A percentile compares a stretch with the other conserved stretches of the same genome.
phyloP scores from a whole-genome alignment of 2,888 invertebrate genomes.

The Ophioninae sp. region DNA sequence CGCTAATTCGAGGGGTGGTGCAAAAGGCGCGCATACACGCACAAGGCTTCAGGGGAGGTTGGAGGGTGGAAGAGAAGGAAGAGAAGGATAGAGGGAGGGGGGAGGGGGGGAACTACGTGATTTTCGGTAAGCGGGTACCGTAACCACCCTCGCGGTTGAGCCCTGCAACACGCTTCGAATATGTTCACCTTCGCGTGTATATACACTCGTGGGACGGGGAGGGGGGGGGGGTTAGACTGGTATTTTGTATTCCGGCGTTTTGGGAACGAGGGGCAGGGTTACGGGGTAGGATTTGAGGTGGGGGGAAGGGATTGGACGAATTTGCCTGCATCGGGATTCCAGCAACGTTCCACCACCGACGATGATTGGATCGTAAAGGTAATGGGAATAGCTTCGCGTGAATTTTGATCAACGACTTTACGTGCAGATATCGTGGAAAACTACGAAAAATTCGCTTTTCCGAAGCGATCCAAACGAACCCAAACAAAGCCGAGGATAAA shows the following conservation, averaged over 20 bases:
- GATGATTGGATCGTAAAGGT: slow-evolving; percentile 39
- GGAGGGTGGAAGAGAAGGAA: neutral
- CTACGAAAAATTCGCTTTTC: no score
- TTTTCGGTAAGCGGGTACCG: slow-evolving; percentile 46
- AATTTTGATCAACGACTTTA: slow-evolving; percentile 33
- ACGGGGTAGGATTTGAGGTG: no score
- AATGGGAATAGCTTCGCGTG: slow-evolving; percentile 37
- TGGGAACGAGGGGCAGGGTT: no score
- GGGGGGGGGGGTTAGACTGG: slow-evolving; percentile 24
- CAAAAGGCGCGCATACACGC: neutral
- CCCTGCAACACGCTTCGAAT: slow-evolving; percentile 30
- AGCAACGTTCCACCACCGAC: slow-evolving; percentile 28
- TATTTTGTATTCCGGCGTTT: slow-evolving; percentile 23
- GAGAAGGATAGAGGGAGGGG: no score
- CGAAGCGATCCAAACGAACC: no score
- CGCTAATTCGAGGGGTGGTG: slow-evolving; percentile 74
- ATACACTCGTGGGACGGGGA: neutral
- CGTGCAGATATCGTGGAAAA: neutral
- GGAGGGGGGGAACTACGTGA: slow-evolving; percentile 52
- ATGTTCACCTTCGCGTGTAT: slow-evolving; percentile 24
- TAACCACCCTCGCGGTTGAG: slow-evolving; percentile 58
- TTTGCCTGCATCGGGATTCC: slow-evolving; percentile 48
- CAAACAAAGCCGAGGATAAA: no score
- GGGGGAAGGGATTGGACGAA: slow-evolving; percentile 4
- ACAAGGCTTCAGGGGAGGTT: neutral